A percentile compares a stretch with the other conserved stretches of the same genome.
phyloP scores from a whole-genome alignment of 2,113 vertebrate species.

The Cyprinodon variegatus region DNA sequence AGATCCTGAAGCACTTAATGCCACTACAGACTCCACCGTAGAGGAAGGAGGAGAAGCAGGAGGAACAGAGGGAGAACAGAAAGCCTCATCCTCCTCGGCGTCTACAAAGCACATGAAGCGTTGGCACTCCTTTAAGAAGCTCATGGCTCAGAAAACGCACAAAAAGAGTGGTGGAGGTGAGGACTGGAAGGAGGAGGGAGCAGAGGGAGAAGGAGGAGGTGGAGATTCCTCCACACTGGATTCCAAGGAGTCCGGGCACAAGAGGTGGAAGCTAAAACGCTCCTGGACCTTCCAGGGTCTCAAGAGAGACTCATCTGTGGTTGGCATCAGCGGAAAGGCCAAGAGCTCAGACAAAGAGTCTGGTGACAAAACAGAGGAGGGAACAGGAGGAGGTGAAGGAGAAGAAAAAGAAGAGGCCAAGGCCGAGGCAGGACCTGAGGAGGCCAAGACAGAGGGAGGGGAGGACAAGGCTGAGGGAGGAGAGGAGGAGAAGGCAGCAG shows the following conservation, averaged over 20 bases:
- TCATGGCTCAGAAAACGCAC: slow-evolving; percentile 81
- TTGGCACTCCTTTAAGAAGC: slow-evolving; percentile 85
- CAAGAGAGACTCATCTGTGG: slow-evolving; percentile 81
- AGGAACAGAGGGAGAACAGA: slow-evolving; percentile 69
- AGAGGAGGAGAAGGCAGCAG: slow-evolving; percentile 57
- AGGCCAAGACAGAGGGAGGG: slow-evolving; percentile 58
- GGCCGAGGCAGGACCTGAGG: slow-evolving; percentile 49
- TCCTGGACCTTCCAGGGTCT: slow-evolving; percentile 85
- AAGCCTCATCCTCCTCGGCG: slow-evolving; percentile 59
- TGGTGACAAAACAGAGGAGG: slow-evolving; percentile 61
- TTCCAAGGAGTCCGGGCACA: slow-evolving; percentile 80
- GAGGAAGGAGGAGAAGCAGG: slow-evolving; percentile 62
- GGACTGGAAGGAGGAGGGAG: slow-evolving; percentile 68
- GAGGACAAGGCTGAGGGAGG: slow-evolving; percentile 60
- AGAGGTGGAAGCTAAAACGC: slow-evolving; percentile 82
- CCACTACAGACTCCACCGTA: slow-evolving; percentile 57
- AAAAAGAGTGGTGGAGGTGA: slow-evolving; percentile 76
- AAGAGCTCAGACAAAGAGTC: slow-evolving; percentile 73
- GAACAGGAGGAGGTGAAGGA: slow-evolving; percentile 4
- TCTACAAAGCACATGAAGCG: slow-evolving; percentile 80
- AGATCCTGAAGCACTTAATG: slow-evolving; percentile 70
- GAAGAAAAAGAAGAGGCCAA: slow-evolving; percentile 60
- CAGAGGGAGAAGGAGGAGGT: slow-evolving; percentile 69
- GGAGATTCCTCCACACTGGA: slow-evolving; percentile 78
- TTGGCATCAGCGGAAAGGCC: slow-evolving; percentile 76